phyloP scores from a whole-genome alignment of 2,888 invertebrate species.

The Achlya flavicornis region DNA sequence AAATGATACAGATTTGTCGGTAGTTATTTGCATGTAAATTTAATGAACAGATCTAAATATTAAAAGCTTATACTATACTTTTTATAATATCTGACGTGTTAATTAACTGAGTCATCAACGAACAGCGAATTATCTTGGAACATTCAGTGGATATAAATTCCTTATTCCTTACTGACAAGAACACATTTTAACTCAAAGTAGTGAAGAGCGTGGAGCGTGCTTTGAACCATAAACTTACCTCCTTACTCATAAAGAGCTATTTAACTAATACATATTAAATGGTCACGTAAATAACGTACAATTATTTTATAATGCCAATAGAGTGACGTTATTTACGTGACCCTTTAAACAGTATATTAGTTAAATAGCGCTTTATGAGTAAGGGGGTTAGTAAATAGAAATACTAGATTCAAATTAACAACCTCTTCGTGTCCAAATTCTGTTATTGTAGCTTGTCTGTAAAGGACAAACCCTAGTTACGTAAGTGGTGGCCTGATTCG shows the following conservation, averaged over 20 bases:
- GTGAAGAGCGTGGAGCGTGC: background rate
- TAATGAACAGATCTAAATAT: no score
- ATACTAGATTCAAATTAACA: background rate
- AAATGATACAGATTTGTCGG: background rate
- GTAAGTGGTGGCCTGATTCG: constrained; percentile 56
- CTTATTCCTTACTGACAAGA: no score
- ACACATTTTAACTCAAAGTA: background rate
- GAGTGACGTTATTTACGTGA: no score
- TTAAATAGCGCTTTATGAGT: no score
- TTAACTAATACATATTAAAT: no score
- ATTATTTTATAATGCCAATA: no score
- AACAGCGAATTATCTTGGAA: no score
- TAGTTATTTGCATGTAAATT: background rate
- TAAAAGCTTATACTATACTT: no score
- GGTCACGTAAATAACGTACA: no score
- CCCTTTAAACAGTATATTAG: no score
- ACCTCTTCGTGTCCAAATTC: constrained; percentile 25
- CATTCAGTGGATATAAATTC: no score
- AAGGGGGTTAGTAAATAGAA: background rate
- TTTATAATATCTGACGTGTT: background rate
- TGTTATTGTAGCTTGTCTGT: constrained; percentile 37
- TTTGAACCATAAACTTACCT: background rate
- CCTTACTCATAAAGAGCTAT: no score
- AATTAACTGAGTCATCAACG: background rate
- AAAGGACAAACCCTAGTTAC: constrained; percentile 58